Percentiles rank a stretch among this genome's conserved stretches.
These are phyloP conservation scores for Sepiola atlantica DNA, from an alignment of 2,888 invertebrate species.

Conservation along the genomic window DNA sequence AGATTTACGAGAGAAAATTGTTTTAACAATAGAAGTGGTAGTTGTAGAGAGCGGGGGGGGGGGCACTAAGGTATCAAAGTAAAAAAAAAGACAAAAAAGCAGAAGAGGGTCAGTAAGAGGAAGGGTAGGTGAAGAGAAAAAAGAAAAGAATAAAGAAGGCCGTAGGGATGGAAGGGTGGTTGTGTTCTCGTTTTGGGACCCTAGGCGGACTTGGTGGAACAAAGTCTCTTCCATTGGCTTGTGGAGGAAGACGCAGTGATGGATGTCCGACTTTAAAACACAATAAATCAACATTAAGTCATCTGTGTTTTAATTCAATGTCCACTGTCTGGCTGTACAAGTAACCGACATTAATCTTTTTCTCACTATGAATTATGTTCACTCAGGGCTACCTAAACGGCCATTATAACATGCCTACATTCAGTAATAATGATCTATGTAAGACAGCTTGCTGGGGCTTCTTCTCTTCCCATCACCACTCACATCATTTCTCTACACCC, in stretches of 20 bases:
- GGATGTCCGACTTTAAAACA: constrained; percentile 32
- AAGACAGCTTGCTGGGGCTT: constrained; percentile 32
- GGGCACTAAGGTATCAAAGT: background rate
- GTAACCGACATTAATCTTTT: constrained; percentile 32
- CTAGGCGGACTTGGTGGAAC: constrained; percentile 32
- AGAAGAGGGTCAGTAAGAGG: background rate
- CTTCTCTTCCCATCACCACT: background rate
- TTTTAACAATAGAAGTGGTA: background rate
- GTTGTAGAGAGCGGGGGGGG: no score
- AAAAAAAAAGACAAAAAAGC: background rate
- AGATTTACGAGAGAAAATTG: background rate
- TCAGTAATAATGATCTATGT: constrained; percentile 32
- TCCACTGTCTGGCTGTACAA: constrained; percentile 32
- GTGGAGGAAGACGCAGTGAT: background rate
- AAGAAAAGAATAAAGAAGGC: no score
- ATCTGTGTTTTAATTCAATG: constrained; percentile 32
- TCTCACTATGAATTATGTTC: constrained; percentile 32
- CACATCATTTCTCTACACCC: background rate
- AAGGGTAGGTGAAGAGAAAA: background rate
- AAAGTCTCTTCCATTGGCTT: constrained; percentile 24
- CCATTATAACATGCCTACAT: constrained; percentile 32
- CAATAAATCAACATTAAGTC: constrained; percentile 32
- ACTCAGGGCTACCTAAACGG: constrained; percentile 32
- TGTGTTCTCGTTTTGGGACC: background rate
- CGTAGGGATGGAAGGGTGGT: background rate